Evolutionary conservation across 2,113 vertebrate species (phyloP).

Genomic region (Copsychus sechellarum): DNA sequence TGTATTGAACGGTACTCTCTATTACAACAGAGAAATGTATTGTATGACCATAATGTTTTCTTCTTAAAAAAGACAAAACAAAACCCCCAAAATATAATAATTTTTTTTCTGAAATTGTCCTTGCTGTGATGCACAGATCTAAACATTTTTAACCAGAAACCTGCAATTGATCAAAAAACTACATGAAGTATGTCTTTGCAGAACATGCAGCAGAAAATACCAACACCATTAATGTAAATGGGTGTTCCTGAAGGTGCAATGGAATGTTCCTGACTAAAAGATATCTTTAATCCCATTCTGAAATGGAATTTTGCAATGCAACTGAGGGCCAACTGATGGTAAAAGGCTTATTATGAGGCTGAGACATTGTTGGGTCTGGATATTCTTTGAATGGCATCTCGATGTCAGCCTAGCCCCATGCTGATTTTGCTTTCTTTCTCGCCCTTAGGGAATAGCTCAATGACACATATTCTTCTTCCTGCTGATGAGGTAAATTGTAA

Average conservation of each 20-base stretch:
- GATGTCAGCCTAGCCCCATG: background rate
- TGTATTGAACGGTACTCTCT: background rate
- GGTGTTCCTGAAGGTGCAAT: background rate
- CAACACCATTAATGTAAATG: background rate
- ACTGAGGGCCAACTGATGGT: background rate
- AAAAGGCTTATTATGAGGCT: conserved; percentile 23
- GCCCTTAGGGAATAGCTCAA: background rate
- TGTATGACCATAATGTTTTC: background rate
- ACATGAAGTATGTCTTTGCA: background rate
- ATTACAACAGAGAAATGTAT: background rate
- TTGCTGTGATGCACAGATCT: background rate
- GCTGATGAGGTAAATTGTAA: conserved; percentile 26
- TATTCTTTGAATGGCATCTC: conserved; percentile 2
- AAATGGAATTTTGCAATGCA: conserved; percentile 18
- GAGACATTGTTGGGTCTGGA: conserved; percentile 39
- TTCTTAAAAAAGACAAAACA: background rate
- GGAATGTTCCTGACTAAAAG: background rate
- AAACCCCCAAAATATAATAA: background rate
- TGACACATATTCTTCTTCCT: conserved; percentile 26
- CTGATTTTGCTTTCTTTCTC: conserved; percentile 25
- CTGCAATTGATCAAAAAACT: background rate
- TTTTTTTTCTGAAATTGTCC: background rate
- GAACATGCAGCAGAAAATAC: background rate
- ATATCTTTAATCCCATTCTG: background rate
- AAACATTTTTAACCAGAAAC: background rate